These are phyloP conservation scores for Drosophila simulans DNA, from an alignment of 1,140 invertebrate species.

Conservation along the genomic window DNA sequence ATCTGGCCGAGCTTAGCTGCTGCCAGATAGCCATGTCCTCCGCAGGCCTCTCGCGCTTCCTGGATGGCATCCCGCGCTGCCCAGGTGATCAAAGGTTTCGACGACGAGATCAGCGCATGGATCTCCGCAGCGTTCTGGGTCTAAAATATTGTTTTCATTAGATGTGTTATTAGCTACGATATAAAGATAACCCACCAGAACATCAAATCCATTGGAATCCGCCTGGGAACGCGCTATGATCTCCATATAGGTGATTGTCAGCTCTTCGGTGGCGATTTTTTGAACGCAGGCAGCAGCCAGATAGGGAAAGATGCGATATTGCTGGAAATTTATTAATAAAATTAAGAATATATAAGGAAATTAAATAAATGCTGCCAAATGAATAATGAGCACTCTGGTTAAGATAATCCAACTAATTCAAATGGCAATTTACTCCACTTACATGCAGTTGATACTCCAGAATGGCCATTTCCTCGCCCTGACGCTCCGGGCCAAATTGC, in stretches of 20 bases:
- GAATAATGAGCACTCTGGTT: too few relatives aligned
- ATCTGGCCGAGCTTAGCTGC: slow-evolving; percentile 93
- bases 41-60: slow-evolving; percentile 94
- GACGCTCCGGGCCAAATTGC: slow-evolving; percentile 92
- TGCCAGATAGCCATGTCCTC: slow-evolving; percentile 89
- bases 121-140: slow-evolving; percentile 92
- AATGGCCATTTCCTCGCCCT: slow-evolving; percentile 91
- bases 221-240: slow-evolving; percentile 87
- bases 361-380: too few relatives aligned
- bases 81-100: slow-evolving; percentile 95
- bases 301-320: slow-evolving; percentile 96
- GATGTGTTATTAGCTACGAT: too few relatives aligned
- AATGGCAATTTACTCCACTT: slow-evolving; percentile 62
- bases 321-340: slow-evolving; percentile 86
- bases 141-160: slow-evolving; percentile 65
- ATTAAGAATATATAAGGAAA: too few relatives aligned
- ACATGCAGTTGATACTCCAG: slow-evolving; percentile 96
- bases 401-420: too few relatives aligned
- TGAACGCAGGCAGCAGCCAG: slow-evolving; percentile 93
- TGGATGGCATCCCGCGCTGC: slow-evolving; percentile 93
- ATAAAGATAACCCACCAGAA: slow-evolving; percentile 85
- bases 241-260: slow-evolving; percentile 86
- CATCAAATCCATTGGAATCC: slow-evolving; percentile 86
- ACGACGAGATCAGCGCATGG: slow-evolving; percentile 94
- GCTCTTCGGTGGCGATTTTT: slow-evolving; percentile 88